Evolutionary conservation across 2,113 vertebrate genomes (phyloP), one percentile per base, ranked within the genome.

Genomic region (Mesembrinibis cayennensis): DNA sequence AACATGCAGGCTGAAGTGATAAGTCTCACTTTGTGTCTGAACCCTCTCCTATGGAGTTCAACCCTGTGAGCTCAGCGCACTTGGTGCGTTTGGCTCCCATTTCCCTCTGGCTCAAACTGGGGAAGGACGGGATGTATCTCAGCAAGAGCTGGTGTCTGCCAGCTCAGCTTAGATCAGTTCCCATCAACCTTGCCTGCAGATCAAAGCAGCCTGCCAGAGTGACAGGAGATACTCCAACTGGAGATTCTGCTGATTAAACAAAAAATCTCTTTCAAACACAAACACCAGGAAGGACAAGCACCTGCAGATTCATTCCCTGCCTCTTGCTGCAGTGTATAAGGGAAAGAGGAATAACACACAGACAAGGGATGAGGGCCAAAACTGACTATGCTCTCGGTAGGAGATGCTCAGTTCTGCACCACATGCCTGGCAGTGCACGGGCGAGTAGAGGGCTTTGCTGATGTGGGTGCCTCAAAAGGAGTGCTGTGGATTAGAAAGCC

Each of bases 401-500:
- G 21, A 40, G 36, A 34, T 21, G 55, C 67, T 69, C 30, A 2
- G 20, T 15, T 80, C 20, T 69, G 40, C 22, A 11, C 6, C 49
- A 16, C 5, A 0, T 4, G 18, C 34, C 70, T 20, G 42, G n/a
- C 65, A 55, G 50, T 1, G 8, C 34, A 29, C 0, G 0, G 8
- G 19, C 1, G 7, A 34, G 6, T 5, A 29, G 11, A 38, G 44
- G 32, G 72, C 38, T 66, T 7, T 40, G 70, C 58, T 49, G 65
- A 20, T 53, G 34, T 3, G 17, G 34, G 9, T 19, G 36, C 9
- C 66, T 30, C 29, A 8, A 4, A 27, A 79, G 45, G 36, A 38
- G 25, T 1, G 13, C 25, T 10, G 56, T 18, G 62, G 73, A 10
- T 42, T 40, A 29, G n/a, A 30, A 30, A 80, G 21, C 26, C 32